Base-by-base conservation (phyloP, 2,113 vertebrate genomes). In the Rissa tridactyla region DNA sequence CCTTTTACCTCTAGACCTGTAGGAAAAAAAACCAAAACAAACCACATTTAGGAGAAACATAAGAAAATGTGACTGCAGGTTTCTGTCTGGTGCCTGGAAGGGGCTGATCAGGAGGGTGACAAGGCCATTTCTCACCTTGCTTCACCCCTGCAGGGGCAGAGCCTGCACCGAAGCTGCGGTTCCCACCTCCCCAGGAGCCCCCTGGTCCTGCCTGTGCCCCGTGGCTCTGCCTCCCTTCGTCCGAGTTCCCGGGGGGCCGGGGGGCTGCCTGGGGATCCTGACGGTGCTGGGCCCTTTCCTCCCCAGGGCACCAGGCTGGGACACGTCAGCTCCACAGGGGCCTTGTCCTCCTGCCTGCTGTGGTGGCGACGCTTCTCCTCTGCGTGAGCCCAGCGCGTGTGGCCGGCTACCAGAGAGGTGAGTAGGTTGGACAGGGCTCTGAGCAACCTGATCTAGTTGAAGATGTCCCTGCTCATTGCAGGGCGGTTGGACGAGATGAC, bases 241-340 rank as follows among this genome's bases (percentile, higher is more conserved):
- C 55, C 0, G 1, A 40, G 69, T n/a, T 68, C 20, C 5, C 11
- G 0, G 1, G 47, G 58, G 22, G 15, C 9, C 3, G 12, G 34
- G n/a, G 46, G 32, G 6, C 70, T 82, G 49, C 44, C 23, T 29
- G 13, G 30, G 62, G 61, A 49, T 65, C 34, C 65, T 79, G 6
- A 69, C 1, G 11, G 14, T 55, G 38, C n/a, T 30, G 64, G 52
- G 11, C 26, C 9, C 23, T 92, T 86, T 95, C 26, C 38, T 95
- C 52, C n/a, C 22, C 85, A 97, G 96, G 92, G 82, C 55, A 81
- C 55, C 82, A 92, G 86, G 80, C 55, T 78, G 88, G 86, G n/a
- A 88, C 38, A 51, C 6, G 11, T 17, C 40, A 26, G 54, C 60
- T 94, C 2, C 64, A 21, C 1, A 29, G 51, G 85, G 51, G 82